Evolutionary conservation across 2,888 invertebrate genomes (phyloP).

Genomic region (Exephanes ischioxanthus): DNA sequence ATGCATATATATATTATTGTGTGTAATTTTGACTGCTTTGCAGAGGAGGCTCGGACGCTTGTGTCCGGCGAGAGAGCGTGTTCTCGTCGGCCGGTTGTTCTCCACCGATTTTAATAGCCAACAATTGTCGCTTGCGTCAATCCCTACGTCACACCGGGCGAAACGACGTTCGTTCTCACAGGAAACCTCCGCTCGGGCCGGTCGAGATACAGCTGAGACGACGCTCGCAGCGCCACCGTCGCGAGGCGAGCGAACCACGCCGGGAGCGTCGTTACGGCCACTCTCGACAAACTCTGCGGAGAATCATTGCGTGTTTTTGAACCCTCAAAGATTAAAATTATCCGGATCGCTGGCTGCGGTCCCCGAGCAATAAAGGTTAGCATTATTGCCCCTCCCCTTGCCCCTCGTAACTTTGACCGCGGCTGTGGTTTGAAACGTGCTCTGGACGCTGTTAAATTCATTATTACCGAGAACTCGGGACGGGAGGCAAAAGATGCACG

Average conservation of each 20-base stretch:
- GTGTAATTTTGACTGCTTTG: background rate
- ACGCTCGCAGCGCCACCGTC: background rate
- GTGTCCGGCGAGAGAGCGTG: conserved; percentile 3
- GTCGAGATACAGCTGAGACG: conserved; percentile 4
- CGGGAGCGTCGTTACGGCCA: background rate
- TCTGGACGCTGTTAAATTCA: background rate
- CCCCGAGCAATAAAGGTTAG: background rate
- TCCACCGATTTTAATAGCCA: conserved; percentile 75
- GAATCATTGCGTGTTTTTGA: background rate
- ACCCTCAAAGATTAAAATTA: background rate
- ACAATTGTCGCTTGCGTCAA: conserved; percentile 81
- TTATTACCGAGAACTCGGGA: background rate
- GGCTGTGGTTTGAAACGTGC: background rate
- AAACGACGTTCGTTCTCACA: conserved; percentile 42
- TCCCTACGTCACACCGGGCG: conserved; percentile 76
- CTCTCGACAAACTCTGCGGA: background rate
- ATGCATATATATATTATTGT: background rate
- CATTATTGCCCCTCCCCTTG: no score
- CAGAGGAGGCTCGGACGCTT: background rate
- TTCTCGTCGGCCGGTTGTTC: conserved; percentile 55
- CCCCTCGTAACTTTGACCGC: background rate
- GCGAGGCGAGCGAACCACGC: background rate
- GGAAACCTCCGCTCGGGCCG: background rate
- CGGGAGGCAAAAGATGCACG: background rate
- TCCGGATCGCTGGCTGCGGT: background rate